Conservation (phyloP, 92 coral and sea anemone genomes). For the Epizoanthus rinbou region DNA sequence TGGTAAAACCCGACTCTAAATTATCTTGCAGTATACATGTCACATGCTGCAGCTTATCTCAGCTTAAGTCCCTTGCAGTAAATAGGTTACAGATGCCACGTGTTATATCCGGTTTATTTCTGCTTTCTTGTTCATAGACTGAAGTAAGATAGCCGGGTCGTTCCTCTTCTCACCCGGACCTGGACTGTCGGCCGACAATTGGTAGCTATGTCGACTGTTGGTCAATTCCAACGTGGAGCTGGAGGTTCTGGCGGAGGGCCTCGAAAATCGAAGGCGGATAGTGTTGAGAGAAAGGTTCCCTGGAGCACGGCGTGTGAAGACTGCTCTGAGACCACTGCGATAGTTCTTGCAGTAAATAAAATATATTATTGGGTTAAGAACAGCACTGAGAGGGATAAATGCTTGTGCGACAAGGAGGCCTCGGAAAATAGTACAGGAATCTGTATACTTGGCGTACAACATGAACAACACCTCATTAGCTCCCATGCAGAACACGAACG, state of each 20-base stretch:
- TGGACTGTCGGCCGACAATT: background rate
- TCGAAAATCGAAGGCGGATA: background rate
- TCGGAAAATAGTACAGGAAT: slow-evolving; percentile 19
- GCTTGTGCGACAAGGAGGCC: slow-evolving; percentile 22
- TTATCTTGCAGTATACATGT: no score
- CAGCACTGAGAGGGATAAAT: slow-evolving; percentile 26
- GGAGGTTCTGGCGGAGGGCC: background rate
- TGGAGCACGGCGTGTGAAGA: slow-evolving; percentile 24
- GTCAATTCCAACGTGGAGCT: background rate
- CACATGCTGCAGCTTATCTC: no score
- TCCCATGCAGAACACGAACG: slow-evolving; percentile 17
- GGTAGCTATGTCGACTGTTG: slow-evolving; percentile 2
- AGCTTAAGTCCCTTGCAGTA: no score
- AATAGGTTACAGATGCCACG: background rate
- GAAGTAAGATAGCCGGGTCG: slow-evolving; percentile 25
- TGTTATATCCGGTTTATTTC: slow-evolving; percentile 8
- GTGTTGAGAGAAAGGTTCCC: slow-evolving; percentile 3
- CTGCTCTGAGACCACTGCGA: slow-evolving; percentile 34
- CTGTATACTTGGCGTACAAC: background rate
- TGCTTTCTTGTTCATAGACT: background rate
- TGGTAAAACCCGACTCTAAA: no score
- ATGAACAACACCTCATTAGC: slow-evolving; percentile 26
- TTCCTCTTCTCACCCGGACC: background rate
- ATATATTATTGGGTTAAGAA: slow-evolving; percentile 25
- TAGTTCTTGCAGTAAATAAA: slow-evolving; percentile 37